A percentile compares a stretch with the other conserved stretches of the same genome.
phyloP scores from a whole-genome alignment of 2,113 vertebrate genomes.

The Athene cunicularia region DNA sequence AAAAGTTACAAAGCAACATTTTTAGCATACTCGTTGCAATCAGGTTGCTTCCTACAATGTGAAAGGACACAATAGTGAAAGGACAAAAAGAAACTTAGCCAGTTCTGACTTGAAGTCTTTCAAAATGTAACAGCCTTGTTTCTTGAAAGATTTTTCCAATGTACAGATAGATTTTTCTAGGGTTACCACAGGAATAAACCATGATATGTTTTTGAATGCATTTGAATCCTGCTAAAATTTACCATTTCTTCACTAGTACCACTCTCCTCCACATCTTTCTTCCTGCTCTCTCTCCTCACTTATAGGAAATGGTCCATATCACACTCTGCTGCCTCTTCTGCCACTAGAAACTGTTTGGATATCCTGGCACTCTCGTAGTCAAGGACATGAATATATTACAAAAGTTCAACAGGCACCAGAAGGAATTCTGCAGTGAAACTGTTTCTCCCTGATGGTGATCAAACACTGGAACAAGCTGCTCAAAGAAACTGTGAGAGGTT shows the following conservation, averaged over 20 bases:
- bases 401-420: not conserved
- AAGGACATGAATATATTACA: not conserved
- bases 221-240: not conserved
- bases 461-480: not conserved
- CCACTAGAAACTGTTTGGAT: not conserved
- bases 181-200: not conserved
- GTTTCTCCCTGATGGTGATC: not conserved
- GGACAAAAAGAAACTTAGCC: not conserved
- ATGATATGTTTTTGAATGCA: not conserved
- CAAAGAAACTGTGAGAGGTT: not conserved
- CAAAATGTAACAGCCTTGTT: not conserved
- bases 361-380: not conserved
- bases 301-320: not conserved
- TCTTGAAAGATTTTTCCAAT: not conserved
- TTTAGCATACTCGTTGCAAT: not conserved
- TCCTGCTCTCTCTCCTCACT: fast-evolving
- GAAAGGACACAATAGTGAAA: not conserved
- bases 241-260: not conserved
- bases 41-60: not conserved
- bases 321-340: not conserved
- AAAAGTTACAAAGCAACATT: not conserved
- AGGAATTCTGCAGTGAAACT: not conserved
- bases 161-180: not conserved
- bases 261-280: not conserved
- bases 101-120: not conserved